Base-by-base conservation (phyloP, 2,888 invertebrate species). In the Caenorhabditis sp. region DNA sequence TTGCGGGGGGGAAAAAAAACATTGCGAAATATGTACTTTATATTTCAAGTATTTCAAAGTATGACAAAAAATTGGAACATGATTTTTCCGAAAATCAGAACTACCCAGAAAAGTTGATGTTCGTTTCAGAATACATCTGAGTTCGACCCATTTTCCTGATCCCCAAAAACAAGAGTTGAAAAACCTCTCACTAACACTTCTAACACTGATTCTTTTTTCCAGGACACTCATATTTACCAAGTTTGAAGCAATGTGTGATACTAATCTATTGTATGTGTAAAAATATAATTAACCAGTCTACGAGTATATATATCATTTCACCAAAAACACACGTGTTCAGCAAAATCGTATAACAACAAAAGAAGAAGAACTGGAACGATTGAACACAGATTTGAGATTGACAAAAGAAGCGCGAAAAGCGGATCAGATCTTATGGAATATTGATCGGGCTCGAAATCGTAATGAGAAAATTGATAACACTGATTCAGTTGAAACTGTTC, bases 311-410 rank as follows among this genome's bases (percentile, higher is more conserved):
- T 51, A 23, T 51, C 49, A n/a, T 8, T 8, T 49, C 49, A 49
- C 31, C 31, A 43, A 17, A 43, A 17, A 43, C n/a, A 17, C 12
- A 43, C 43, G 43, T 43, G 43, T 78, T 69, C 49, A 93, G 85
- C 83, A 87, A 54, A 94, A 94, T 83, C 93, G 94, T 89, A 78
- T 89, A 57, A 92, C 93, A 23, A 94, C 95, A 88, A 89, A 95
- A 69, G 92, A 93, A 84, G 91, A 95, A 51, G 92, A 95, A 79
- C 90, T 95, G 62, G 95, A 95, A 89, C 91, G 82, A 6, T 63
- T 85, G 57, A 82, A 77, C 26, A 80, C 78, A 1, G 86, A 87
- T 62, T 66, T 86, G 55, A 64, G 79, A 50, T 69, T 86, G 53
- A 81, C 79, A 8, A 86, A 82, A 66, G 83, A 83, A 55, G 83